Conservation (phyloP, 1,140 invertebrate species). For the Anoplophora glabripennis region DNA sequence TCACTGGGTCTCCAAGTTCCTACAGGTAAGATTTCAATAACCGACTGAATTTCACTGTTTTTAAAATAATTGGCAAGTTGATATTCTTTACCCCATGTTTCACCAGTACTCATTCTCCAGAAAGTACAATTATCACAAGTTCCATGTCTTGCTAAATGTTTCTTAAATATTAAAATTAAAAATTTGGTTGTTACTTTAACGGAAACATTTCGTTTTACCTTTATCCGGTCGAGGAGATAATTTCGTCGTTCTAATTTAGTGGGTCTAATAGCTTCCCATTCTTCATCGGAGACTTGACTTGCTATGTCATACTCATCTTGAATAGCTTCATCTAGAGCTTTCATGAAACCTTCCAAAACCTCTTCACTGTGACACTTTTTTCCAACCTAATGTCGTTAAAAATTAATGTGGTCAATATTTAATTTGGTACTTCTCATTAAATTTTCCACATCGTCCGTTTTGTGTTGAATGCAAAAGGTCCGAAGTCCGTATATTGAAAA, state of each 20-base stretch:
- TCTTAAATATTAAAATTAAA: constrained; percentile 45
- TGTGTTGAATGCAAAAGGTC: no score
- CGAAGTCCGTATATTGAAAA: no score
- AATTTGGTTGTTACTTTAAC: not conserved
- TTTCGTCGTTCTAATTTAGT: constrained; percentile 62
- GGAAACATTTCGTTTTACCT: constrained; percentile 49
- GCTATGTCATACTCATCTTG: constrained; percentile 65
- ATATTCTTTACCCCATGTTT: constrained; percentile 64
- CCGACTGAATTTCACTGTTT: constrained; percentile 7
- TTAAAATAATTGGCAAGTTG: constrained; percentile 9
- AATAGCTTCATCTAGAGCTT: constrained; percentile 63
- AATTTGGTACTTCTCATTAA: not conserved
- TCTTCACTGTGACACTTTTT: constrained; percentile 64
- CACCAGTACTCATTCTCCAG: constrained; percentile 64
- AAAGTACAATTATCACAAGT: constrained; percentile 62
- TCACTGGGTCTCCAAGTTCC: constrained; percentile 70
- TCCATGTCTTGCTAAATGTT: constrained; percentile 51
- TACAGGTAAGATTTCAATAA: constrained; percentile 58
- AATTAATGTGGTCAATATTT: no score
- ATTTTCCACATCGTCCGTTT: no score
- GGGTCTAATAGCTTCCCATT: constrained; percentile 73
- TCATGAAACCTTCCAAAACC: constrained; percentile 59
- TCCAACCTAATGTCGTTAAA: constrained; percentile 51
- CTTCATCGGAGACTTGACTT: constrained; percentile 73
- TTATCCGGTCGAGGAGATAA: constrained; percentile 60